phyloP scores from a whole-genome alignment of 1,140 invertebrate genomes.

The Drosophila yakuba region DNA sequence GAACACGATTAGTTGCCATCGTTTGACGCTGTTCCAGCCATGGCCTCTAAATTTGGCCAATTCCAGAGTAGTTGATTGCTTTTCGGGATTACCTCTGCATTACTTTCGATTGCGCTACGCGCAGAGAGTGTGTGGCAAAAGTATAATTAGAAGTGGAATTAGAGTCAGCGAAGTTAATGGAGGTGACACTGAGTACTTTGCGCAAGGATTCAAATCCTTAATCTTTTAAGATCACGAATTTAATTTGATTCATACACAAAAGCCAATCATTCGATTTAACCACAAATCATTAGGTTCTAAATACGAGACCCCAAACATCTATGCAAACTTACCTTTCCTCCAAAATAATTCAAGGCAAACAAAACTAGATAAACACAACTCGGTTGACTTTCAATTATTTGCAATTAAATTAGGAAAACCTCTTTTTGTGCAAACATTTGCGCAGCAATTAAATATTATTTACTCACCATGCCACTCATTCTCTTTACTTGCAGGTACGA shows the following conservation, averaged over 20 bases:
- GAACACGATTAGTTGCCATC: slow-evolving; percentile 38
- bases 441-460: slow-evolving; percentile 68
- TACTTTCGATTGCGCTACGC: slow-evolving; percentile 16
- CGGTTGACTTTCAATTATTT: slow-evolving; percentile 35
- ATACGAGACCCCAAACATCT: not conserved
- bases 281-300: not conserved
- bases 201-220: not conserved
- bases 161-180: not conserved
- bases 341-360: slow-evolving; percentile 19
- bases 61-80: slow-evolving; percentile 43
- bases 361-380: slow-evolving; percentile 11
- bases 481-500: slow-evolving; percentile 67
- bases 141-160: slow-evolving; percentile 16
- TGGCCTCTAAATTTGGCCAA: slow-evolving; percentile 49
- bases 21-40: slow-evolving; percentile 8
- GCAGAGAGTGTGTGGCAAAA: slow-evolving; percentile 4
- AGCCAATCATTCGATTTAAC: not conserved
- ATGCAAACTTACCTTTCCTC: not conserved
- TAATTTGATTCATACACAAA: too few species aligned
- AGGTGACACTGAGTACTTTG: too few species aligned
- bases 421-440: slow-evolving; percentile 57
- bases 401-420: slow-evolving; percentile 28
- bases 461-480: slow-evolving; percentile 30
- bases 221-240: not conserved
- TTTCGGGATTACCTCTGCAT: slow-evolving; percentile 27